Evolutionary conservation across 2,888 invertebrate species (phyloP).

Genomic region (Scaptomyza reducta): DNA sequence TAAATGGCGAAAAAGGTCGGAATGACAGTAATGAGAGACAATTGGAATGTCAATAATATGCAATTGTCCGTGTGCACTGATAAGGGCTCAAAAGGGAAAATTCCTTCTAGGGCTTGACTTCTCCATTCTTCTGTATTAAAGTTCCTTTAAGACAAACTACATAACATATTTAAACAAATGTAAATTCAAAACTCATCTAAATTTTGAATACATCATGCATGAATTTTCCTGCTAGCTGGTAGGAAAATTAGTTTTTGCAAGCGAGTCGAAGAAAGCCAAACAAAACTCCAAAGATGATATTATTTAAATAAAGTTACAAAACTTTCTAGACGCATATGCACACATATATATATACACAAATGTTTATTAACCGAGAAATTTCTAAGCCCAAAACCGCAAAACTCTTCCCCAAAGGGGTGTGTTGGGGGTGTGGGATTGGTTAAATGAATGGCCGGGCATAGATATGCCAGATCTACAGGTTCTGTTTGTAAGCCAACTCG

Average conservation of each 20-base stretch:
- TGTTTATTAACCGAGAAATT: conserved; percentile 35
- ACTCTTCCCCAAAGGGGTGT: conserved; percentile 5
- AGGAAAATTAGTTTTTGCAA: conserved; percentile 34
- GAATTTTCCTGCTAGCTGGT: conserved; percentile 8
- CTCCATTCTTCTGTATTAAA: too few species aligned
- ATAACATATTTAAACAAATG: not conserved
- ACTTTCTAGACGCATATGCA: conserved; percentile 46
- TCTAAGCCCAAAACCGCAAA: conserved; percentile 11
- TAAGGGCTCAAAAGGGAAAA: conserved; percentile 8
- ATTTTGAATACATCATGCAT: conserved; percentile 12
- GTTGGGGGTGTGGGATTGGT: conserved; percentile 1
- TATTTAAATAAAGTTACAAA: conserved; percentile 71
- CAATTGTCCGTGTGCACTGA: conserved; percentile 57
- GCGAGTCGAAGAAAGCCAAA: conserved; percentile 10
- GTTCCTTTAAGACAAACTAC: too few species aligned
- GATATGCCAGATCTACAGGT: conserved; percentile 34
- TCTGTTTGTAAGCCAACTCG: conserved; percentile 36
- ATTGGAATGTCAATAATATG: conserved; percentile 77
- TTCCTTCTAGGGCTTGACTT: not conserved
- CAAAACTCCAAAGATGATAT: conserved; percentile 39
- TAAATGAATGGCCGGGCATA: conserved; percentile 25
- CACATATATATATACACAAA: not conserved
- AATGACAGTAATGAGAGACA: conserved; percentile 68
- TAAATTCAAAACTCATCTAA: not conserved
- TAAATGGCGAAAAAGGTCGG: conserved; percentile 41